phyloP scores from a whole-genome alignment of 2,888 invertebrate species.

The Dilophus febrilis region DNA sequence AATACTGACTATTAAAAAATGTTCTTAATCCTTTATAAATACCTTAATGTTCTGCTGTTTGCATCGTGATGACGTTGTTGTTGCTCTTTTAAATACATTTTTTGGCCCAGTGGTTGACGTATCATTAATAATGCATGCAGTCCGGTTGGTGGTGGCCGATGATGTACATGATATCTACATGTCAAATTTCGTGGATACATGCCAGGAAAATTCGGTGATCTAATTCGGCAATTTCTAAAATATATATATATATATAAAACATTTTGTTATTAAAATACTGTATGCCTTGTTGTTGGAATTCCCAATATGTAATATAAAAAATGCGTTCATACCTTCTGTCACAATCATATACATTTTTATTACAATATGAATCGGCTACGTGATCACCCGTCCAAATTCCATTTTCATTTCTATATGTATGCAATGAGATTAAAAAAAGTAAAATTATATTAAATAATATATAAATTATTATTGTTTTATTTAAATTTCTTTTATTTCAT shows the following conservation, averaged over 20 bases:
- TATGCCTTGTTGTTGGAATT: no score
- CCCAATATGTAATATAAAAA: no score
- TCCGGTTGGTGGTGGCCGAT: conserved; percentile 39
- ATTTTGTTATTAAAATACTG: no score
- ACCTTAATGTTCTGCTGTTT: conserved; percentile 58
- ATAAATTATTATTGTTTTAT: no score
- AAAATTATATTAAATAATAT: no score
- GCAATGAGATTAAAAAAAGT: not conserved
- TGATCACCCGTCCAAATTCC: conserved; percentile 58
- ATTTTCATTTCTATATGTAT: conserved; percentile 6
- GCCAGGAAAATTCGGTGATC: conserved; percentile 82
- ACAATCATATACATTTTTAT: conserved; percentile 62
- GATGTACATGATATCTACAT: conserved; percentile 51
- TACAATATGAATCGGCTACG: conserved; percentile 61
- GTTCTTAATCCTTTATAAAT: conserved; percentile 22
- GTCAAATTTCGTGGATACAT: conserved; percentile 76
- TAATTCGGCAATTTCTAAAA: conserved; percentile 44
- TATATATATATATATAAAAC: not conserved
- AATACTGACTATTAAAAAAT: no score
- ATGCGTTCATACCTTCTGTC: conserved; percentile 32
- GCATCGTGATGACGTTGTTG: conserved; percentile 46
- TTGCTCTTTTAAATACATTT: conserved; percentile 63
- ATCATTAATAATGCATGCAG: conserved; percentile 60
- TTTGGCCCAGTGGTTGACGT: conserved; percentile 59
- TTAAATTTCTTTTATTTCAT: no score